These are phyloP conservation scores for Liolophura sinensis DNA, from an alignment of 1,140 invertebrate genomes.

Conservation along the genomic window DNA sequence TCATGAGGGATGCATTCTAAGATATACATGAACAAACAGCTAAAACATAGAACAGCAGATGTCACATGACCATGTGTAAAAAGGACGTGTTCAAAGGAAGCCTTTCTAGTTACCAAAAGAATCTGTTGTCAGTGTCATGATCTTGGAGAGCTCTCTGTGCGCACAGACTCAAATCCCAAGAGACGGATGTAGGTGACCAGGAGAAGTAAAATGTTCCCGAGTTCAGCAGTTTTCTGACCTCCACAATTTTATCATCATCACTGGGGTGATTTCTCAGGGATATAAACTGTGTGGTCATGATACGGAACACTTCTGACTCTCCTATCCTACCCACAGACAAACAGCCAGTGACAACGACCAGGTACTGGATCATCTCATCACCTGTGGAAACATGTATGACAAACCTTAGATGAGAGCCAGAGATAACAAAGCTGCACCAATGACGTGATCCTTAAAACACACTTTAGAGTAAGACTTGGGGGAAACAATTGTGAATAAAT, in stretches of 20 bases:
- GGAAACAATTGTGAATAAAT: too few species aligned
- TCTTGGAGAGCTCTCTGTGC: slow-evolving; percentile 83
- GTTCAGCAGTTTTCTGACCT: slow-evolving; percentile 87
- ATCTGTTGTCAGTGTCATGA: slow-evolving; percentile 85
- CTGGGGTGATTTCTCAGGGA: slow-evolving; percentile 77
- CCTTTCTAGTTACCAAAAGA: slow-evolving; percentile 77
- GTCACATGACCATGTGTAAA: too few species aligned
- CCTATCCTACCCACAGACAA: slow-evolving; percentile 92
- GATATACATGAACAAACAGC: too few species aligned
- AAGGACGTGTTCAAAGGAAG: background rate
- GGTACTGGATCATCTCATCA: slow-evolving; percentile 79
- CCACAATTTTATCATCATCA: slow-evolving; percentile 78
- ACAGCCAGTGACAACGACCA: slow-evolving; percentile 92
- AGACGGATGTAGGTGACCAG: slow-evolving; percentile 66
- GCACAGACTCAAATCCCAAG: slow-evolving; percentile 88
- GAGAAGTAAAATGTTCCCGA: slow-evolving; percentile 98
- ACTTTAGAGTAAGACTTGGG: too few species aligned
- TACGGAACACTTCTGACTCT: slow-evolving; percentile 90
- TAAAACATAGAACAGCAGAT: too few species aligned
- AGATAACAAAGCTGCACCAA: background rate
- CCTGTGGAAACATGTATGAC: slow-evolving; percentile 58
- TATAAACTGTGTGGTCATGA: slow-evolving; percentile 88
- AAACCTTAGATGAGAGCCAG: background rate
- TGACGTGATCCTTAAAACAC: slow-evolving; percentile 1
- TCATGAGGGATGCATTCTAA: too few species aligned